phyloP scores from a whole-genome alignment of 2,797 vertebrate genomes.

The Champsocephalus esox region DNA sequence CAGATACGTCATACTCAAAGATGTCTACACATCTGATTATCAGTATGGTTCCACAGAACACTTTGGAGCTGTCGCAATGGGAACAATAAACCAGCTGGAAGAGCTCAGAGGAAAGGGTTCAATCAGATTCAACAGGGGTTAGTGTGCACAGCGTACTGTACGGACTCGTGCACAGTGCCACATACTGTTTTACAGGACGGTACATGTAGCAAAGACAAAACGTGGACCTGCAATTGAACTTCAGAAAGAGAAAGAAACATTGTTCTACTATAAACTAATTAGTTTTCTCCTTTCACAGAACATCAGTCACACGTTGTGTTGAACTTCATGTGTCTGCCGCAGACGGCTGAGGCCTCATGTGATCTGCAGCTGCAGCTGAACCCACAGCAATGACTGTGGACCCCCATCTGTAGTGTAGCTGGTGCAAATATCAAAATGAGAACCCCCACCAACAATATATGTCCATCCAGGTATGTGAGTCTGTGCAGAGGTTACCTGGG shows the following conservation, averaged over 20 bases:
- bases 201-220: background rate
- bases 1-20: too few relatives aligned
- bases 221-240: background rate
- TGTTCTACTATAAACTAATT: too few relatives aligned
- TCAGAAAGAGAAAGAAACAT: background rate
- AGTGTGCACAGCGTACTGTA: background rate
- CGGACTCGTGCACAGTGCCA: background rate
- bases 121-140: background rate
- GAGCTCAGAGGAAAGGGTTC: background rate
- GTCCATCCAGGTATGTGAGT: background rate
- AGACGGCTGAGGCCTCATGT: too few relatives aligned
- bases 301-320: too few relatives aligned
- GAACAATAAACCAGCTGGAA: background rate
- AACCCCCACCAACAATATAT: background rate
- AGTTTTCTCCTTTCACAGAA: too few relatives aligned
- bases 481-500: too few relatives aligned
- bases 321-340: too few relatives aligned
- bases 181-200: background rate
- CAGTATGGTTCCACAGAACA: conserved; percentile 1
- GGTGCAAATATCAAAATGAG: background rate
- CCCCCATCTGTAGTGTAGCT: too few relatives aligned
- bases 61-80: background rate
- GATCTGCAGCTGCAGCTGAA: too few relatives aligned
- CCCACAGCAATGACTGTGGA: too few relatives aligned
- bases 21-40: background rate